Base-by-base conservation (phyloP, 2,113 vertebrate genomes). In the Urocolius indicus region DNA sequence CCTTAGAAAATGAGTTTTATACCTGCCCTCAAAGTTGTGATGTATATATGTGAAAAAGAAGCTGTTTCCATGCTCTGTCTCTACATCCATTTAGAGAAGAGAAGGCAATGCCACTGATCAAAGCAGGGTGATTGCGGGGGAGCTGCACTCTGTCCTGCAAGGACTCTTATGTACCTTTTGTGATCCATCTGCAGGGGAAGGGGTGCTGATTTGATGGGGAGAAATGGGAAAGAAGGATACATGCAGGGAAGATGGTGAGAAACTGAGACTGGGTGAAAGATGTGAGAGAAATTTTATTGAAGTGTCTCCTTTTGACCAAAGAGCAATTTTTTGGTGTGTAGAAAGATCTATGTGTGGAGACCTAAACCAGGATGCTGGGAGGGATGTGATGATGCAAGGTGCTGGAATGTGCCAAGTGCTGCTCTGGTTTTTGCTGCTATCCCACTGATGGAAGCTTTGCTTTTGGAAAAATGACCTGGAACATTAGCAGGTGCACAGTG, bases 101-200 rank as follows among this genome's bases (percentile, higher is more conserved):
- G 58, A 38, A 38, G 13, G 45, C 7, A 7, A 36, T 41, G 38
- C 12, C 26, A 6, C 14, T 21, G 36, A n/a, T 27, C 29, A 45
- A 13, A 58, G 46, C 69, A 8, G 62, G 51, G 4, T 1, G 54
- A 29, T 5, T 3, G 49, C 29, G 10, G 1, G 52, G 69, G 46
- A 69, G 13, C n/a, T 29, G 15, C 2, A 0, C n/a, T 13, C 46
- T 32, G 46, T 30, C 46, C 87, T 83, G 51, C 51, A 51, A n/a
- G 66, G 36, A 46, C 71, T 63, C 38, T 43, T 66, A 3, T 2
- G 2, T 29, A 8, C 16, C 10, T 34, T 24, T 20, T 3, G 41
- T 6, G n/a, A 17, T 8, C 4, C 0, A 0, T 6, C 59, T 74
- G 73, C 54, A 18, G 30, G 65, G 32, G 21, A 52, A 48, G 34